Evolutionary conservation across 2,888 invertebrate genomes (phyloP).

Genomic region (Ichneumoninae sp.): DNA sequence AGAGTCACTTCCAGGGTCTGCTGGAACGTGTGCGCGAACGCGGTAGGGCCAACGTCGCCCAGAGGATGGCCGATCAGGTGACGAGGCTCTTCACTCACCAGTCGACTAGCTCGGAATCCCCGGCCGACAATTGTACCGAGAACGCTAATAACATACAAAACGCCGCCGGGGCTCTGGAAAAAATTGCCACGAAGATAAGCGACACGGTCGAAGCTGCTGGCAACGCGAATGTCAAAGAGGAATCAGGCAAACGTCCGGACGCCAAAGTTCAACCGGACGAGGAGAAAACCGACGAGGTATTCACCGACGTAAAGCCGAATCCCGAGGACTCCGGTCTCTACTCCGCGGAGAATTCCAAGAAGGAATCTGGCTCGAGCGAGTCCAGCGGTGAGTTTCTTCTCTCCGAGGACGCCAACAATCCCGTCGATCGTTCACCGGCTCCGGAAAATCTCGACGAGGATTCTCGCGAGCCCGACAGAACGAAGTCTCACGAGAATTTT

Average conservation of each 20-base stretch:
- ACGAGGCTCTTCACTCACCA: conserved; percentile 82
- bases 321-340: conserved; percentile 84
- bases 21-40: conserved; percentile 91
- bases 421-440: conserved; percentile 71
- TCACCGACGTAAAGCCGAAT: conserved; percentile 79
- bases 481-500: conserved; percentile 67
- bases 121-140: conserved; percentile 66
- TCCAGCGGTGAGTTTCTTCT: conserved; percentile 83
- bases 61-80: conserved; percentile 91
- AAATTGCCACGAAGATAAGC: conserved; percentile 68
- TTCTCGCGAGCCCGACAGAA: conserved; percentile 61
- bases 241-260: conserved; percentile 52
- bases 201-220: conserved; percentile 68
- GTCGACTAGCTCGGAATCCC: conserved; percentile 74
- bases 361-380: conserved; percentile 83
- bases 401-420: conserved; percentile 82
- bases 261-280: conserved; percentile 65
- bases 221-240: conserved; percentile 63
- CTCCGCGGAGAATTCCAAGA: conserved; percentile 82
- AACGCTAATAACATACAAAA: conserved; percentile 70
- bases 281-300: conserved; percentile 70
- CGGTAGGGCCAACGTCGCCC: conserved; percentile 89
- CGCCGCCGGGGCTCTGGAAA: conserved; percentile 68
- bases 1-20: conserved; percentile 91
- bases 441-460: conserved; percentile 67